Conservation (phyloP, 1,140 invertebrate species). For the Drosophila auraria region DNA sequence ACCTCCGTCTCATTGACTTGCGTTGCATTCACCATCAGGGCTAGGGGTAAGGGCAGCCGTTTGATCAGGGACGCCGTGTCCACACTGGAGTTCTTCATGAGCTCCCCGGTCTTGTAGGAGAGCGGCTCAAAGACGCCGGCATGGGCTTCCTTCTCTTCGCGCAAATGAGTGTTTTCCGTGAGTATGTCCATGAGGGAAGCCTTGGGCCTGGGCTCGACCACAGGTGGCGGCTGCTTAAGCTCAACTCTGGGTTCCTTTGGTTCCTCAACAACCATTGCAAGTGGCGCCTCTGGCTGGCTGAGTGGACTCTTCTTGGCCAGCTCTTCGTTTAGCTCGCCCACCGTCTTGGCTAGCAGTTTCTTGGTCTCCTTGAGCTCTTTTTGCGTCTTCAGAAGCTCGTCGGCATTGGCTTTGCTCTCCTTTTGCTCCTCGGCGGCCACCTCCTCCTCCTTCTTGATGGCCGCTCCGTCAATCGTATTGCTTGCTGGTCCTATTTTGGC, state of each 20-base stretch:
- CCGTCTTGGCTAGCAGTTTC: slow-evolving; percentile 85
- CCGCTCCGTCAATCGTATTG: slow-evolving; percentile 74
- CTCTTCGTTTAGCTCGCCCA: slow-evolving; percentile 86
- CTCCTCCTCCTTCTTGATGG: slow-evolving; percentile 87
- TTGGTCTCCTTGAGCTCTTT: slow-evolving; percentile 87
- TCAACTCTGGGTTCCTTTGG: slow-evolving; percentile 2
- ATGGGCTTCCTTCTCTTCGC: slow-evolving; percentile 67
- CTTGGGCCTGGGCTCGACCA: slow-evolving; percentile 41
- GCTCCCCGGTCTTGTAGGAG: slow-evolving; percentile 77
- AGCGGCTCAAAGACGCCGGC: slow-evolving; percentile 74
- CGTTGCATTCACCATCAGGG: slow-evolving; percentile 60
- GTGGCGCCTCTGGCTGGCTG: background rate
- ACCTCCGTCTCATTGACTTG: slow-evolving; percentile 4
- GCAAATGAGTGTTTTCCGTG: slow-evolving; percentile 64
- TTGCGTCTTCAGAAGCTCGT: slow-evolving; percentile 84
- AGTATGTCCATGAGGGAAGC: slow-evolving; percentile 68
- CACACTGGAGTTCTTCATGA: slow-evolving; percentile 51
- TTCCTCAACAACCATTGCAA: slow-evolving; percentile 26
- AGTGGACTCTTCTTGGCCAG: slow-evolving; percentile 76
- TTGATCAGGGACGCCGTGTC: slow-evolving; percentile 35
- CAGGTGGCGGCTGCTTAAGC: slow-evolving; percentile 13
- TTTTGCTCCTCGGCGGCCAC: slow-evolving; percentile 85
- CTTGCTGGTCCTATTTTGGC: slow-evolving; percentile 34
- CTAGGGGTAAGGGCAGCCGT: slow-evolving; percentile 70
- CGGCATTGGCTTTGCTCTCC: slow-evolving; percentile 84